Base-by-base conservation (phyloP, 35 echinoderm and acorn worm species). In the Apostichopus japonicus region DNA sequence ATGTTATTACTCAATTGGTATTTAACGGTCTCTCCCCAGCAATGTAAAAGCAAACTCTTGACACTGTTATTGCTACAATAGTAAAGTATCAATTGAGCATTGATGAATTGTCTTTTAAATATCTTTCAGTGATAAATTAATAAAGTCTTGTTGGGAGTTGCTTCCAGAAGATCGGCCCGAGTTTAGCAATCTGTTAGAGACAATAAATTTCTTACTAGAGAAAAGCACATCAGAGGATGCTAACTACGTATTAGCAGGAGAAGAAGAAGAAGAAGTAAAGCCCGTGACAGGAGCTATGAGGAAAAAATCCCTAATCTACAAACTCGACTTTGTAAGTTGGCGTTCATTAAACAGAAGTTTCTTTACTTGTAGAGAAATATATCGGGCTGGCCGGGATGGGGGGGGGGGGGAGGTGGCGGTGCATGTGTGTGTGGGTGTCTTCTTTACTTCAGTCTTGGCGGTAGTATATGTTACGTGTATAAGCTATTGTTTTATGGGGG, bases 151-250 rank as follows among this genome's bases (percentile, higher is more conserved):
- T 54, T 89, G 86, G 86, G 61, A 89, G 14, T 33, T 89, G 17
- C 33, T 72, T 19, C 86, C 86, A 73, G 86, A 89, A 25, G 86
- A 89, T 1, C 59, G 86, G 17, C 86, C 86, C 1, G 63, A 51
- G 16, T 89, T 89, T 53, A 56, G 17, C 5, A 63, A 89, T 54
- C 23, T 89, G 9, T 25, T 72, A 1, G 86, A 89, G 51, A 89
- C 86, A 10, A 89, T 72, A 7, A 73, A 73, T 53, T 89, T 89
- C 63, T 54, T 89, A 67, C 67, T 89, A 9, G 86, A 89, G 62
- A 89, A 17, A 54, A 63, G 61, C 6, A 72, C 86, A 63, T n/a
- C 56, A 53, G 62, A 89, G 15, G 86, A 89, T 13, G 79, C 79
- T 16, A 89, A 89, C 56, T 89, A 89, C 22, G 72, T 89, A 11